Base-by-base conservation (phyloP, 2,888 invertebrate genomes). In the Nymphalis polychloros region DNA sequence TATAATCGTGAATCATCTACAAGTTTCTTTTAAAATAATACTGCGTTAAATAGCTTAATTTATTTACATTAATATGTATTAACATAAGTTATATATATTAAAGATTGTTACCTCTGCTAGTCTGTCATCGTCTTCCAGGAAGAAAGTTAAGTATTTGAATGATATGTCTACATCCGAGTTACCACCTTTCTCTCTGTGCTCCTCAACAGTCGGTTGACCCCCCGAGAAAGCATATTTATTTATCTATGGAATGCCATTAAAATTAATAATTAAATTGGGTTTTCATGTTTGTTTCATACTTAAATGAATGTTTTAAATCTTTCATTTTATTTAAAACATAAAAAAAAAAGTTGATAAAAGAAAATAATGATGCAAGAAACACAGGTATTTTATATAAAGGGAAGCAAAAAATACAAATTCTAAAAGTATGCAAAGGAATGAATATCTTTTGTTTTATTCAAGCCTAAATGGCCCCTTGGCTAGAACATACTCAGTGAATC, bases 161-260 rank as follows among this genome's bases (percentile, higher is more conserved):
- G 99, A 96, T 67, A 98, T 98, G 90, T 99, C 99, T 8, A 99
- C 95, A 65, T 97, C 97, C 75, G 99, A 98, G 89, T 99, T 96
- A n/a, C 99, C 99, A 23, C 99, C 99, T 41, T 96, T 90, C 77
- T 93, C 89, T 68, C 97, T 92, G 84, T 99, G 99, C 82, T 99
- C 98, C 81, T 99, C 99, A 0, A 98, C 93, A 0, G 98, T 98
- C 8, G 96, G 94, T 79, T 96, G 97, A 4, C 99, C 99, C 5
- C 99, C 99, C 50, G 99, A 99, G 90, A 99, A 99, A 7, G 99
- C 99, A 87, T 99, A 97, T 89, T 98, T 99, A 79, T 97, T 97
- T 65, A 98, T 95, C 96, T 96, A 83, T 64, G 80, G 77, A 71
- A 50, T 49, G 8, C 10, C 41, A 41, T 41, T 13, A 3, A 41